These are phyloP conservation scores for Notarius quadriscutis DNA, from an alignment of 2,113 vertebrate genomes.

Conservation along the genomic window DNA sequence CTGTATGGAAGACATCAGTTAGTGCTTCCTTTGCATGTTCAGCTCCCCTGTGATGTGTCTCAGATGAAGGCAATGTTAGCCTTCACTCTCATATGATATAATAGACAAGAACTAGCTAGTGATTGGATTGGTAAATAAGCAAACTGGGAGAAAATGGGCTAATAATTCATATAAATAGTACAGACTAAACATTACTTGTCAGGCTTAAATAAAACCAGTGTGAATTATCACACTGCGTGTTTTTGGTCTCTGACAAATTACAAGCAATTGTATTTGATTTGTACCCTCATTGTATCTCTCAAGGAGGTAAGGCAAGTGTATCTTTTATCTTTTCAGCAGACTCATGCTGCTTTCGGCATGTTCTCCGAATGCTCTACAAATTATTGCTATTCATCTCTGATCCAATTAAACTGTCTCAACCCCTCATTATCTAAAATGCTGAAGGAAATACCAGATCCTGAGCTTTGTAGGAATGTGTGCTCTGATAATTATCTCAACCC, in stretches of 20 bases:
- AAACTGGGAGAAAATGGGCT: background rate
- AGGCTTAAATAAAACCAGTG: background rate
- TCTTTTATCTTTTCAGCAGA: background rate
- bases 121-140: background rate
- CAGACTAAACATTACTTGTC: background rate
- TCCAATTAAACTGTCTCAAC: constrained; percentile 3
- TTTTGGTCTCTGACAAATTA: background rate
- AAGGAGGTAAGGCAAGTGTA: background rate
- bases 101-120: background rate
- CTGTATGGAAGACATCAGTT: background rate
- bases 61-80: no score
- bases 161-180: background rate
- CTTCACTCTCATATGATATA: background rate
- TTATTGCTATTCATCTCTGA: background rate
- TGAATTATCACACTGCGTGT: background rate
- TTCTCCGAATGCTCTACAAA: background rate
- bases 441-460: constrained; percentile 8
- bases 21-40: no score
- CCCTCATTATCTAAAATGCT: constrained; percentile 8
- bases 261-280: background rate
- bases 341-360: background rate
- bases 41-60: no score
- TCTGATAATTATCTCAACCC: background rate
- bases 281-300: background rate
- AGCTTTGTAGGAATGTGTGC: background rate